Evolutionary conservation across 2,888 invertebrate genomes (phyloP), one percentile per base, ranked within the genome.

Genomic region (Brachypalpus laphriformis): DNA sequence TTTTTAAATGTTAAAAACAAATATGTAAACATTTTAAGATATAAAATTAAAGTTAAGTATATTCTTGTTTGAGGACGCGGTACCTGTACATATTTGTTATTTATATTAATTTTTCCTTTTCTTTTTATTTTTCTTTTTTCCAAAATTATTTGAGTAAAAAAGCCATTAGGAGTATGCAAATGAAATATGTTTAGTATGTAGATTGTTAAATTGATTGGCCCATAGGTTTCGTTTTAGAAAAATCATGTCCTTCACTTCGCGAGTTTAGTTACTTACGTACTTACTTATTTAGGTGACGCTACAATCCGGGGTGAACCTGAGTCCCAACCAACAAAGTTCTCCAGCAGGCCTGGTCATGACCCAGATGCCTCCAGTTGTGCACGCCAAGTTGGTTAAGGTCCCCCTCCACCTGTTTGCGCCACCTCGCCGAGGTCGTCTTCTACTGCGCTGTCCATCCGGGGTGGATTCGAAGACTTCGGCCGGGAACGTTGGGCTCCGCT

Each of bases 11-110:
- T 70, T 34, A 40, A 14, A 31, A 28, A 18, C 34, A 56, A 16
- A 16, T 51, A 63, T 40, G 59, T 34, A 34, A 54, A 14, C 25
- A 9, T 28, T 20, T 45, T 63, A 47, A 71, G n/a, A 31, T 20
- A 45, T 34, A 25, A 28, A 45, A 11, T 25, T 49, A 68, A 56
- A 16, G 51, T 18, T 66, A 66, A 51, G 51, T 45, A 54, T 54
- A 51, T 51, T 51, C 14, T 51, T 56, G 57, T 72, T 70, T 49
- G 11, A 76, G 76, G 75, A 61, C 85, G 85, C 65, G 85, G 85
- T 85, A 85, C 85, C 85, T 85, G 85, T 81, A 76, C 37, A 81
- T 76, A 61, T 65, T 70, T 80, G 40, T 51, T 70, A 4, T 75
- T 18, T n/a, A 14, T 61, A 3, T 54, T 65, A 5, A 49, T 14